Base-by-base conservation (phyloP, 2,797 vertebrate species). In the Myotis findleyi region DNA sequence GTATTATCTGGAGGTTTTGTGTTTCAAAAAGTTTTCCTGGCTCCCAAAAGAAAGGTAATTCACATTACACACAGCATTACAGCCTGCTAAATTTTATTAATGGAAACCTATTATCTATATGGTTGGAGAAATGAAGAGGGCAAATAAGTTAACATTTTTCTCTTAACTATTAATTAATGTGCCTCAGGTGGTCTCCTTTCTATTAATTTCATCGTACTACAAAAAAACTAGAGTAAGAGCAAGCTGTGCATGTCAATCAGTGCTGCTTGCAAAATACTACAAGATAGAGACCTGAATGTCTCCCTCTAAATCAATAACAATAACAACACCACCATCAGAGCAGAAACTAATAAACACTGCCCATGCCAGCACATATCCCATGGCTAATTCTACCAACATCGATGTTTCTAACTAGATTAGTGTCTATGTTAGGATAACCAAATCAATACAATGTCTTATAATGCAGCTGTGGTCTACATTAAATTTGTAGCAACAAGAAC, bases 141-240 rank as follows among this genome's bases (percentile, higher is more conserved):
- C 36, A 96, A 90, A 93, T 72, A 97, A 82, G 94, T 95, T 94
- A 92, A 94, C 81, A 27, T n/a, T 93, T 95, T 97, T 95, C 92
- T 96, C 53, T 94, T 96, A 92, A 97, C 69, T 93, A 92, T 96
- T 96, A 97, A 96, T 97, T 96, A 96, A 90, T 94, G 47, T 95
- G 93, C 69, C 90, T 95, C 85, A n/a, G 87, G 87, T 97, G 88
- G 82, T 93, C 81, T 93, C 17, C 18, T 91, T 92, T 49, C 87
- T 75, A 92, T 91, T 95, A 96, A 90, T 96, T 96, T 83, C 47
- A 90, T 68, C 95, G 69, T 71, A 90, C 23, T 73, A 68, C 66
- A 87, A 77, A 41, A 96, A 96, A 94, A 94, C 85, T 82, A 66
- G 23, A 89, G 27, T 72, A 49, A 91, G 62, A 92, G 14, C 51